Evolutionary conservation across 1,140 invertebrate species (phyloP), one percentile per base, ranked within the genome.

Genomic region (Drosophila ohnishii): DNA sequence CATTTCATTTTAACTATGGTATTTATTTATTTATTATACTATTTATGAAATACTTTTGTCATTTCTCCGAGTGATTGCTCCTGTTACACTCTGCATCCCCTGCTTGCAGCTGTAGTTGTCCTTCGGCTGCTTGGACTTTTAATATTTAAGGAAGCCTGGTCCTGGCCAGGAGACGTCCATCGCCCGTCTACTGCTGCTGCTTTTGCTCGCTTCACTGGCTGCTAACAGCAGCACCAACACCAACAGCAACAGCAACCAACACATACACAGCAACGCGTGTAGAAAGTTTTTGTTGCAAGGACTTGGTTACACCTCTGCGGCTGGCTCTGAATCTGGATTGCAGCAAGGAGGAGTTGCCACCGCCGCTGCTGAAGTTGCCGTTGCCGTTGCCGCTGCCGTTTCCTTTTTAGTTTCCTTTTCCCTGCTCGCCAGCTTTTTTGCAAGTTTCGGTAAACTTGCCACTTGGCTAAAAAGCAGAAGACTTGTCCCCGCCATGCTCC

Each of bases 71-170:
- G 61, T 51, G 65, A 6, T 16, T 16, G 4, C 8, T 16, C 3
- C 11, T 19, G 25, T 13, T 40, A 7, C 6, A 8, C 28, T 39
- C 2, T 11, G 9, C 28, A 16, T 19, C 16, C 35, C 40, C 22
- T 44, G 56, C 40, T 13, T 45, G 35, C 42, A 64, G 22, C 51
- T 34, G 10, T 58, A 32, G 30, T 34, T 39, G 51, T 65, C 25
- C 61, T 63, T 45, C 74, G 71, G 47, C 63, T 55, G 77, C 72
- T 61, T 74, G 60, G 78, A 87, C 66, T 82, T 86, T 86, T 87
- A 86, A 87, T 86, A 86, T 86, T 87, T 87, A 71, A 86, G 78
- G 78, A 78, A 62, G 59, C 48, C 57, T 53, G 65, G 32, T 47
- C 44, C 55, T 40, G 66, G 47, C 66, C 40, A 40, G 37, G 28